Evolutionary conservation across 2,888 invertebrate species (phyloP).

Genomic region (Charanyca ferruginea): DNA sequence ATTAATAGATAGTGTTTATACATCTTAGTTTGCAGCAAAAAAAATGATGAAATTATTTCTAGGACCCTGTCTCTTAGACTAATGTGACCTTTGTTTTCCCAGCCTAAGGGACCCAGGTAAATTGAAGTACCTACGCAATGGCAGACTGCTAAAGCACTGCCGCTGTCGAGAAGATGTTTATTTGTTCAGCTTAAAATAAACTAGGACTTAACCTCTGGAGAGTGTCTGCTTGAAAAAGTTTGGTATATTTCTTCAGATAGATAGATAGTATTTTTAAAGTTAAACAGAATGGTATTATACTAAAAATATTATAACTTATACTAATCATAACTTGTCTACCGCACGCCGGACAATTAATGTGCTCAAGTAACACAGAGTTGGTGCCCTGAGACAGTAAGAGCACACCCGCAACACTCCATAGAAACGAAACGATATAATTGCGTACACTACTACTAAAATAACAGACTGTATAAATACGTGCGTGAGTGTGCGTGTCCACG

Average conservation of each 20-base stretch:
- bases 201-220: slow-evolving; percentile 7
- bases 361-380: too few relatives aligned
- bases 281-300: neutral
- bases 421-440: too few relatives aligned
- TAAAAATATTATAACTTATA: too few relatives aligned
- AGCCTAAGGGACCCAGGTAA: slow-evolving; percentile 35
- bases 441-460: too few relatives aligned
- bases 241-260: neutral
- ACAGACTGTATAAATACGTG: too few relatives aligned
- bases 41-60: neutral
- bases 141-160: slow-evolving; percentile 29
- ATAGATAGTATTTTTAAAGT: neutral
- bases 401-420: too few relatives aligned
- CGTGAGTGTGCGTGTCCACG: too few relatives aligned
- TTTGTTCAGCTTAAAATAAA: slow-evolving; percentile 50
- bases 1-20: too few relatives aligned
- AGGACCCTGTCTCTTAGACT: slow-evolving; percentile 23
- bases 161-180: slow-evolving; percentile 26
- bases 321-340: too few relatives aligned
- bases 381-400: too few relatives aligned
- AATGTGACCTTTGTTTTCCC: slow-evolving; percentile 36
- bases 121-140: slow-evolving; percentile 34
- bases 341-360: too few relatives aligned
- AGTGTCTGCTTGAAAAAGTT: slow-evolving; percentile 7
- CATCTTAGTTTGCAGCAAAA: too few relatives aligned